These are phyloP conservation scores for Chunga burmeisteri DNA, from an alignment of 2,113 vertebrate species.

Conservation along the genomic window DNA sequence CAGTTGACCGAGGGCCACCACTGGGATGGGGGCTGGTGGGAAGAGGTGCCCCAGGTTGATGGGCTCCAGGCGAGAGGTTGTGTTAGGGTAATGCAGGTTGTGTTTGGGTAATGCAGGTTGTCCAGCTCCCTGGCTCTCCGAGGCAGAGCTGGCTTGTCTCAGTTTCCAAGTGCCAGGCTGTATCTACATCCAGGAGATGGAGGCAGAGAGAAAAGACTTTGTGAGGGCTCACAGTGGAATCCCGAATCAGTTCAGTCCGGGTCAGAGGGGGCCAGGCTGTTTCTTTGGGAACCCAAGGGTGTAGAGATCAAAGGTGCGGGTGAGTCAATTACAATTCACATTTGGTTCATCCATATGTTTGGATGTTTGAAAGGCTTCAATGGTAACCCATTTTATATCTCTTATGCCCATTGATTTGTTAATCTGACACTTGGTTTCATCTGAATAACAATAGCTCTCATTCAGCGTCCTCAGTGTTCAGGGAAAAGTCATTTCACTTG, in stretches of 20 bases:
- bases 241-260: not conserved
- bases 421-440: conserved; percentile 64
- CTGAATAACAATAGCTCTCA: conserved; percentile 59
- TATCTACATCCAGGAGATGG: not conserved
- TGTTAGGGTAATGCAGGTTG: accelerated
- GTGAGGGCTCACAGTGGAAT: conserved; percentile 7
- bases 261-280: not conserved
- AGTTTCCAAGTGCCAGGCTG: not conserved
- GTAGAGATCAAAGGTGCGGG: conserved; percentile 58
- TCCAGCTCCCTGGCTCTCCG: not conserved
- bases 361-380: conserved; percentile 45
- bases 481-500: conserved; percentile 53
- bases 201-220: conserved; percentile 12
- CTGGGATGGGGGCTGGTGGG: not conserved
- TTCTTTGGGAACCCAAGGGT: conserved; percentile 40
- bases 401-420: conserved; percentile 45
- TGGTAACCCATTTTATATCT: conserved; percentile 15
- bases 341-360: conserved; percentile 57
- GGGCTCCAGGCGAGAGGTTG: accelerated
- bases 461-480: conserved; percentile 41
- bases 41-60: not conserved
- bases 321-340: conserved; percentile 45
- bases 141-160: not conserved
- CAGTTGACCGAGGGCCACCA: not conserved
- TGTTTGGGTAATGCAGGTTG: accelerated